Conservation (phyloP, 2,888 invertebrate species). For the Rhagonycha lutea region DNA sequence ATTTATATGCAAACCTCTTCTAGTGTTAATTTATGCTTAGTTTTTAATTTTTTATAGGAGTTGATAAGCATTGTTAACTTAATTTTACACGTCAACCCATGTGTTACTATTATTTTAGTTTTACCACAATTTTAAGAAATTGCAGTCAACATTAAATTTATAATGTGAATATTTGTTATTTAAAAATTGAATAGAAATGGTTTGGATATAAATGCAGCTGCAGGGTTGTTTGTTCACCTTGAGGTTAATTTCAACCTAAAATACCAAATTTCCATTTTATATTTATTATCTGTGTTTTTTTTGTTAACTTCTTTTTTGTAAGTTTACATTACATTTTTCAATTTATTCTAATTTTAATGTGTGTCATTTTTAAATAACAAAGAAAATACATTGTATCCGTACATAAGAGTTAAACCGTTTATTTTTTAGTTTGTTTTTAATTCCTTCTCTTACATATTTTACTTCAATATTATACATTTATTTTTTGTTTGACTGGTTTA, state of each 20-base stretch:
- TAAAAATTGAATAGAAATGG: constrained; percentile 26
- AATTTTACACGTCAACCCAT: constrained; percentile 13
- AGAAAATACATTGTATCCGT: background rate
- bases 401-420: background rate
- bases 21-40: constrained; percentile 14
- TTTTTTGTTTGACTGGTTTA: background rate
- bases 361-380: background rate
- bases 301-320: background rate
- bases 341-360: background rate
- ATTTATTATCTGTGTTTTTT: constrained; percentile 22
- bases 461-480: background rate
- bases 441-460: background rate
- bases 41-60: constrained; percentile 19
- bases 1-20: constrained; percentile 38
- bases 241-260: constrained; percentile 36
- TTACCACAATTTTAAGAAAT: constrained; percentile 47
- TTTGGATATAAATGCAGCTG: constrained; percentile 43
- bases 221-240: constrained; percentile 31
- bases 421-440: background rate
- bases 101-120: constrained; percentile 12
- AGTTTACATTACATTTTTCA: background rate
- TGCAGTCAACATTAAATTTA: constrained; percentile 36
- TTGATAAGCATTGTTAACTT: constrained; percentile 23
- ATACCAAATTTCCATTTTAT: constrained; percentile 38
- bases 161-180: background rate